Conservation (phyloP, 1,140 invertebrate species). For the Drosophila sulfurigaster region DNA sequence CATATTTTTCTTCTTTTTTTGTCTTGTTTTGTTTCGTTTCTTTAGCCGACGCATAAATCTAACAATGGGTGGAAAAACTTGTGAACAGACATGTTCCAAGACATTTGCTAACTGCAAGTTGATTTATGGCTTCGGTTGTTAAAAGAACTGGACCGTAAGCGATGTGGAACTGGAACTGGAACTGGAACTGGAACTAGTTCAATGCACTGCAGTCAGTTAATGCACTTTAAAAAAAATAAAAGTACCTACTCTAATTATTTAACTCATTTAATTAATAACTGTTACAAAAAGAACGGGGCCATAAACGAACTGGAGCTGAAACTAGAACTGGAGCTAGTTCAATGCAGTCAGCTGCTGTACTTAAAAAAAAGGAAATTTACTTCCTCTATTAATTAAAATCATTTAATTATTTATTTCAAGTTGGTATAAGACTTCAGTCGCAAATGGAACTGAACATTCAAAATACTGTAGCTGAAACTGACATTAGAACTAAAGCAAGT, state of each 20-base stretch:
- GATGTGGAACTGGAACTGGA: neutral
- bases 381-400: too few relatives aligned
- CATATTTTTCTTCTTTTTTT: constrained; percentile 23
- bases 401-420: too few relatives aligned
- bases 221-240: neutral
- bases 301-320: too few relatives aligned
- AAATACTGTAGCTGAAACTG: too few relatives aligned
- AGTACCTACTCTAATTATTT: neutral
- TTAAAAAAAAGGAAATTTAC: too few relatives aligned
- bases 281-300: too few relatives aligned
- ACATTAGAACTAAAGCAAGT: too few relatives aligned
- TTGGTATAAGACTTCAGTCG: too few relatives aligned
- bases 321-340: too few relatives aligned
- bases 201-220: constrained; percentile 8
- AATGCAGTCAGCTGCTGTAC: too few relatives aligned
- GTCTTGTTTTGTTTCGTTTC: constrained; percentile 40
- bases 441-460: too few relatives aligned
- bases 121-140: constrained; percentile 22
- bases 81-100: constrained; percentile 47
- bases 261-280: too few relatives aligned
- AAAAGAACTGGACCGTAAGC: constrained; percentile 9
- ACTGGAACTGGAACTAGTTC: constrained; percentile 16
- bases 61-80: constrained; percentile 47
- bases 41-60: constrained; percentile 60
- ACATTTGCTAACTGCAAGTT: constrained; percentile 35